Percentiles rank a stretch among this genome's conserved stretches.
These are phyloP conservation scores for Sipha flava DNA, from an alignment of 1,140 invertebrate genomes.

Conservation along the genomic window DNA sequence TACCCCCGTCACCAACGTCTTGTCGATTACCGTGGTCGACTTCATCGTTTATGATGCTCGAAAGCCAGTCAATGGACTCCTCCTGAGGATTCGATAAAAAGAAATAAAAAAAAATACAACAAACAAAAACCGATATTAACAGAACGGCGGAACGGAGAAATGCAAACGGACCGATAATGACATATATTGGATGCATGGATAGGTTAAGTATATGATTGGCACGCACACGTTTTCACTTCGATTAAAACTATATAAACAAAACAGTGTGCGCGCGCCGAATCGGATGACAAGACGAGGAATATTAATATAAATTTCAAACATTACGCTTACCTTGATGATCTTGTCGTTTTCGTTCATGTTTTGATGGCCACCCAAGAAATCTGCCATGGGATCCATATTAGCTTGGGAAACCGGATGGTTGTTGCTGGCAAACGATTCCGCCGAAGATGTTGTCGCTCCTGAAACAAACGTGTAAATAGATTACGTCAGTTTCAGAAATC, in stretches of 20 bases:
- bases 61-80: conserved; percentile 15
- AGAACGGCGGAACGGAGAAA: not conserved
- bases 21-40: not conserved
- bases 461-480: not conserved
- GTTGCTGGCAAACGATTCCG: not conserved
- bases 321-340: not conserved
- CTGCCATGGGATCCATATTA: not conserved
- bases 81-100: not conserved
- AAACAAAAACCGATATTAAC: not conserved
- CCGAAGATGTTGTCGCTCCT: conserved; percentile 11
- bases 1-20: not conserved
- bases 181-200: too few species aligned
- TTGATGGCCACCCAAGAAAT: not conserved
- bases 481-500: not conserved
- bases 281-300: too few species aligned
- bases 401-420: not conserved
- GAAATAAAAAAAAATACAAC: not conserved
- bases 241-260: too few species aligned
- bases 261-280: too few species aligned
- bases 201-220: too few species aligned
- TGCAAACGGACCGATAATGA: too few species aligned
- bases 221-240: too few species aligned
- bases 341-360: not conserved
- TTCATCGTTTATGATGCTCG: conserved; percentile 18
- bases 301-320: too few species aligned